Conservation (phyloP, 2,113 vertebrate species). For the Hippopotamus amphibius region DNA sequence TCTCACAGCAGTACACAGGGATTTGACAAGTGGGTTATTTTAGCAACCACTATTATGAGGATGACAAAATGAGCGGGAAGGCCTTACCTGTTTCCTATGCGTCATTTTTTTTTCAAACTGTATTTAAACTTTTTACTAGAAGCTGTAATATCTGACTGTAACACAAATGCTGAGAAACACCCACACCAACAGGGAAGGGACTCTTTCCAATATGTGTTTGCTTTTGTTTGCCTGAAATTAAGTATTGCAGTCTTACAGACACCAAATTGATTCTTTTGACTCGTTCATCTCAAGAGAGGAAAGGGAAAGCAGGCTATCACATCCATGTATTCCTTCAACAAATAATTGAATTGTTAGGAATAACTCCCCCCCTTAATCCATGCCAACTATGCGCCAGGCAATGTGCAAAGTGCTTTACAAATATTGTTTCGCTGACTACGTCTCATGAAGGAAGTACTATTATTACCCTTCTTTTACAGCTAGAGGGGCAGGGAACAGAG, state of each 20-base stretch:
- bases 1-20: slow-evolving; percentile 57
- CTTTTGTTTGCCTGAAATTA: too few species aligned
- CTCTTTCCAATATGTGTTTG: too few species aligned
- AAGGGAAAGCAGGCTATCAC: not conserved
- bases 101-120: too few species aligned
- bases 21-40: slow-evolving; percentile 73
- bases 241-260: too few species aligned
- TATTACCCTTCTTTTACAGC: slow-evolving; percentile 22
- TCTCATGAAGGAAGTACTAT: not conserved
- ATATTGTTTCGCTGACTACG: not conserved
- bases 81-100: too few species aligned
- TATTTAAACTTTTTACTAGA: too few species aligned
- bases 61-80: too few species aligned
- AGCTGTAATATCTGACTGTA: too few species aligned
- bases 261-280: too few species aligned
- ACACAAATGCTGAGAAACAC: too few species aligned
- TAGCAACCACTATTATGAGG: too few species aligned
- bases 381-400: not conserved
- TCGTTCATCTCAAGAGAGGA: slow-evolving; percentile 5
- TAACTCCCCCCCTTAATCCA: not conserved
- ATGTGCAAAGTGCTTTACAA: slow-evolving; percentile 46
- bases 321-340: slow-evolving; percentile 25
- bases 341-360: slow-evolving; percentile 20
- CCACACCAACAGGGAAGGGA: too few species aligned
- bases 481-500: not conserved